Base-by-base conservation (phyloP, 2,113 vertebrate genomes). In the Paracanthobrama guichenoti region DNA sequence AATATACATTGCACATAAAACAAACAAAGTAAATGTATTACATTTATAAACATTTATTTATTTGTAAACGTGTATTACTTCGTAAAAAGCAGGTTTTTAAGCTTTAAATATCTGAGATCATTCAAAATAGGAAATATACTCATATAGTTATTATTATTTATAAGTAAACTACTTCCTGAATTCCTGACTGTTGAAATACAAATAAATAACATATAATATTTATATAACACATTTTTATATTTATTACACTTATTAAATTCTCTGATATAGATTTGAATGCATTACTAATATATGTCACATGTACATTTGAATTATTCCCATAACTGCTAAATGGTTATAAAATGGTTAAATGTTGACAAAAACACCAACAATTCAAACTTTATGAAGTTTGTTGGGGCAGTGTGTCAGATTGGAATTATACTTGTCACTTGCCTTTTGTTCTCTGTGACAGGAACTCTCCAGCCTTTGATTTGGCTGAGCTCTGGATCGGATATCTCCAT, bases 391-490 rank as follows among this genome's bases (percentile, higher is more conserved):
- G 22, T 2, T 50, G 72, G n/a, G 72, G 4, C 12, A 50, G 24
- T 50, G 72, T 74, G 67, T 71, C 35, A 71, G 6, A 22, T 7
- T 35, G 28, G 48, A 57, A 79, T 44, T 10, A 48, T 28, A 14
- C 8, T 64, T 26, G 28, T 71, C 35, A 24, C 93, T 67, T 89
- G 98, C 97, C 95, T 97, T 88, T 95, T 95, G 90, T 93, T 97
- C 84, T 91, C 95, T 18, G 95, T 90, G 44, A 97, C 92, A 12
- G 97, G 97, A 42, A 98, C 95, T 88, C 97, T 94, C 97, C 97
- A 99, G 20, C 96, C 97, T 91, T 97, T 99, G 92, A 99, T 96
- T 91, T 98, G 97, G 90, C 95, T 98, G 74, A 98, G 95, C 88
- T 98, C 96, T 0, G 96, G 92, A 93, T 98, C 97, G 0, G 96